Evolutionary conservation across 2,797 vertebrate species (phyloP), one percentile per base, ranked within the genome.

Genomic region (Leptoclinus maculatus): DNA sequence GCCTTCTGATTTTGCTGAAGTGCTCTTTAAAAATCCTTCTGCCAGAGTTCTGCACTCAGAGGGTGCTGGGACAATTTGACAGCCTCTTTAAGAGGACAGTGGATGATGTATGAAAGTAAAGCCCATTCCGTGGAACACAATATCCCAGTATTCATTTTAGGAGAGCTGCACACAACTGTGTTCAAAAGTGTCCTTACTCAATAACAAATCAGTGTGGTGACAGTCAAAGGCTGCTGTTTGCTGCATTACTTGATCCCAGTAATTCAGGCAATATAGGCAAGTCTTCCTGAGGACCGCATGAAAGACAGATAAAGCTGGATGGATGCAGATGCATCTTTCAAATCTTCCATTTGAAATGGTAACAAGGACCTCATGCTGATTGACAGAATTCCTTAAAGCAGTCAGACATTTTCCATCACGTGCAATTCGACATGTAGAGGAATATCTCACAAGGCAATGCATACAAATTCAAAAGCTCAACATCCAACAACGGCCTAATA

Each of bases 191-290:
- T 58, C 54, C 13, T 62, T 2, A 9, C 59, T 45, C 32, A 56
- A 68, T 43, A 67, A 75, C 57, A 83, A 74, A 65, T 74, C 77
- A 83, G 49, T 2, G 41, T n/a, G 4, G 51, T 49, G 69, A 72
- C 64, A 68, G 71, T 78, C 47, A 47, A 67, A 78, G 19, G 71
- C 62, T 36, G 56, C 36, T 0, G 38, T 57, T 65, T 27, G 60
- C 27, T 67, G 47, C 69, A 36, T 29, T 19, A 34, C 41, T 56
- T 39, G 23, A 71, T 53, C 53, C 47, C 2, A 66, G 79, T 56
- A 36, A 16, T 58, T n/a, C 21, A 53, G 27, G 65, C 45, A 49
- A 38, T 21, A 25, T 3, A 16, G 27, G 41, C 56, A 59, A 29
- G 62, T 49, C 39, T 71, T 76, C 29, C 27, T 53, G 29, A 2